Evolutionary conservation across 2,888 invertebrate genomes (phyloP).

Genomic region (Chloromyia formosa): DNA sequence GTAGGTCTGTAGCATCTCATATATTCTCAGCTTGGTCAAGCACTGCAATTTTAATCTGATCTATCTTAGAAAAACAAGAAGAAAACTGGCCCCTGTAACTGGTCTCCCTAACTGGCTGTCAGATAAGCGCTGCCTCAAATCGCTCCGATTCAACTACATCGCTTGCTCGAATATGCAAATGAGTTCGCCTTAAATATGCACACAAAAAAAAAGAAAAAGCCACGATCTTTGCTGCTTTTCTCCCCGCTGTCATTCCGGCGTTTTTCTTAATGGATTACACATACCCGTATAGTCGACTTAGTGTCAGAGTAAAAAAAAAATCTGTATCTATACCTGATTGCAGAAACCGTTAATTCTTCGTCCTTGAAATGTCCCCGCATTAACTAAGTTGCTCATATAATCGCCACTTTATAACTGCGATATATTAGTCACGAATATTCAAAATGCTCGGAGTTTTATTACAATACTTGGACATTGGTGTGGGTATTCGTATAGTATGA

Average conservation of each 20-base stretch:
- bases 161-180: neutral
- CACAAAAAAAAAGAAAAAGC: neutral
- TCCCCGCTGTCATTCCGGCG: neutral
- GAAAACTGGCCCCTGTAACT: neutral
- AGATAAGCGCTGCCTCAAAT: neutral
- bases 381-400: slow-evolving; percentile 23
- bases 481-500: too few species aligned
- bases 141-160: neutral
- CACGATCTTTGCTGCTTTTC: neutral
- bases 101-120: neutral
- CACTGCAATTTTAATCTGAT: neutral
- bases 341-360: slow-evolving; percentile 48
- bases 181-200: neutral
- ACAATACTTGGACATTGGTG: neutral
- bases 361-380: slow-evolving; percentile 47
- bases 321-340: slow-evolving; percentile 35
- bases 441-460: slow-evolving; percentile 26
- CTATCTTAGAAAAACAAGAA: neutral
- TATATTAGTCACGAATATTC: slow-evolving; percentile 37
- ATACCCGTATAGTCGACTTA: slow-evolving; percentile 17
- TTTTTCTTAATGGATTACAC: slow-evolving; percentile 4
- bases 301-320: slow-evolving; percentile 14
- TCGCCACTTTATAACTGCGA: slow-evolving; percentile 23
- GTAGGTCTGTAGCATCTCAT: too few species aligned
- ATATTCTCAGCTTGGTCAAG: too few species aligned